A percentile compares a stretch with the other conserved stretches of the same genome.
Conservation (phyloP, 2,888 invertebrate species). For the Eristalis intricaria region DNA sequence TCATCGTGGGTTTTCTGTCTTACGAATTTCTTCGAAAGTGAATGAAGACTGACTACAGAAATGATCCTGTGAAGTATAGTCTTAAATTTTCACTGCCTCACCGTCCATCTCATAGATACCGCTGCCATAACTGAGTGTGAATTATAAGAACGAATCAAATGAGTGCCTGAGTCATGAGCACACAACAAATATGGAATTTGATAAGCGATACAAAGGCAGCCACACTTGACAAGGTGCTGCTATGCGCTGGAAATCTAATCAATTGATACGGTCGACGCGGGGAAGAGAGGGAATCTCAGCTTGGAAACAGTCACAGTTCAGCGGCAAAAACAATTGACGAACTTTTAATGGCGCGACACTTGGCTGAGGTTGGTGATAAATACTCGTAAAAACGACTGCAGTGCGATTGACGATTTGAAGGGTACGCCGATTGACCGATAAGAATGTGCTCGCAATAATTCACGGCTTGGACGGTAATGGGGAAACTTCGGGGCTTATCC, state of each 20-base stretch:
- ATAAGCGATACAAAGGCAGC: not conserved
- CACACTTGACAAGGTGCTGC: not conserved
- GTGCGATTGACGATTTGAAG: not conserved
- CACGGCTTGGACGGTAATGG: not conserved
- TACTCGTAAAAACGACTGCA: not conserved
- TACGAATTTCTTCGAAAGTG: not conserved
- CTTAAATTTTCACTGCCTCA: not conserved
- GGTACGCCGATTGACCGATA: not conserved
- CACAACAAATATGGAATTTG: not conserved
- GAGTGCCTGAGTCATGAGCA: not conserved
- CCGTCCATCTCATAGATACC: not conserved
- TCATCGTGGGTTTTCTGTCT: not conserved
- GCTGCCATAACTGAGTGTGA: not conserved
- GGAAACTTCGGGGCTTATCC: not conserved
- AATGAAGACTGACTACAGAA: conserved; percentile 1
- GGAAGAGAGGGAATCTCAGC: too few relatives aligned
- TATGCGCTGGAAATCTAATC: not conserved
- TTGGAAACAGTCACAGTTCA: too few relatives aligned
- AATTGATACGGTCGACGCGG: not conserved
- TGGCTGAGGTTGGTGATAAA: not conserved
- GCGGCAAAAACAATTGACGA: not conserved
- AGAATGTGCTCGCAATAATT: not conserved
- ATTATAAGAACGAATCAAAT: not conserved
- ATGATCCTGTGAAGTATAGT: conserved; percentile 1
- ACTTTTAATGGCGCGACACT: not conserved